Conservation (phyloP, 2,888 invertebrate species). For the Lysandra bellargus region DNA sequence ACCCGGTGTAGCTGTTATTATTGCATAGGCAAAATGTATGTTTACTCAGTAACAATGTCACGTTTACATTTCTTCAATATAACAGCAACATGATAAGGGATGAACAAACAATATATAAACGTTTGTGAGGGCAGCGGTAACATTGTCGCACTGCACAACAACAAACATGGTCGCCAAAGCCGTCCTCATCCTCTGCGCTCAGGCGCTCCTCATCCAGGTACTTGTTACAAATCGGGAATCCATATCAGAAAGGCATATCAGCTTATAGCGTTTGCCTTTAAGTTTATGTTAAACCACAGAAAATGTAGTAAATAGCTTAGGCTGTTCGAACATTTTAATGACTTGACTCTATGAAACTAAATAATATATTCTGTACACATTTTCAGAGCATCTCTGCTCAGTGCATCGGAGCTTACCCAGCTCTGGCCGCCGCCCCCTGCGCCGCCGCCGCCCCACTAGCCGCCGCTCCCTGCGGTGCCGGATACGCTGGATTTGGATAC, state of each 20-base stretch:
- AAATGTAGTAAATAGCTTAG: too few relatives aligned
- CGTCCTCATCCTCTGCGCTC: constrained; percentile 48
- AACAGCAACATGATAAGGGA: background rate
- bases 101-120: constrained; percentile 15
- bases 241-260: too few relatives aligned
- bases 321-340: too few relatives aligned
- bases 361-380: background rate
- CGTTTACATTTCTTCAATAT: constrained; percentile 16
- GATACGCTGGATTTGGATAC: constrained; percentile 17
- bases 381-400: constrained; percentile 40
- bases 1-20: background rate
- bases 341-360: too few relatives aligned
- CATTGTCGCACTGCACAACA: constrained; percentile 16
- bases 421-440: constrained; percentile 25
- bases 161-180: constrained; percentile 48
- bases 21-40: background rate
- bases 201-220: constrained; percentile 45
- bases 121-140: background rate
- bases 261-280: too few relatives aligned
- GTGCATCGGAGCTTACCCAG: constrained; percentile 34
- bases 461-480: background rate
- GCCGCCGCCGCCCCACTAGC: constrained; percentile 8
- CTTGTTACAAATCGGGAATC: background rate
- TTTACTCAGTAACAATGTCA: constrained; percentile 17
- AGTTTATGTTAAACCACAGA: too few relatives aligned